Conservation (phyloP, 2,888 invertebrate genomes). For the Eristalis tenax region DNA sequence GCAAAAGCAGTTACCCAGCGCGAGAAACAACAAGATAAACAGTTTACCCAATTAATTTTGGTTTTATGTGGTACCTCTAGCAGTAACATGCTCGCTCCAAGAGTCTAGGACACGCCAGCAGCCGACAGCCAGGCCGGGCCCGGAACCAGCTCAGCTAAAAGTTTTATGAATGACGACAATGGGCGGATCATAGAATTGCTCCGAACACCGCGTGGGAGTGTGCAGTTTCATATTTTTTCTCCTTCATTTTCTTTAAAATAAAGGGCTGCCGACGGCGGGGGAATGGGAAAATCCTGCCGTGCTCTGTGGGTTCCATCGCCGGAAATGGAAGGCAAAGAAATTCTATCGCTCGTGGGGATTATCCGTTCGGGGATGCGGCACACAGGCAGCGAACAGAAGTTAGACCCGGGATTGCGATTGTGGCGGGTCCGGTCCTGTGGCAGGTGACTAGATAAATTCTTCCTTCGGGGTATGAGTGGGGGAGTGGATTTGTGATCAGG, state of each 20-base stretch:
- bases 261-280: not conserved
- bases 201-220: not conserved
- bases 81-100: not conserved
- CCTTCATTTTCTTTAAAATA: not conserved
- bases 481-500: not conserved
- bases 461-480: not conserved
- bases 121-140: not conserved
- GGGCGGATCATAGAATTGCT: not conserved
- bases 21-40: constrained; percentile 40
- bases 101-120: not conserved
- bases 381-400: not conserved
- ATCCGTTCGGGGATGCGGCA: not conserved
- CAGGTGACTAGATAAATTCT: not conserved
- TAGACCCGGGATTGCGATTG: not conserved
- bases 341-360: not conserved
- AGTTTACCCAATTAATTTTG: constrained; percentile 55
- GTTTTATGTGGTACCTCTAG: constrained; percentile 25
- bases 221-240: not conserved
- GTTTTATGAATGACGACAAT: constrained; percentile 34
- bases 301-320: not conserved
- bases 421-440: not conserved
- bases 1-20: not conserved
- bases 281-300: not conserved
- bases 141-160: constrained; percentile 19
- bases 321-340: not conserved